A percentile compares a stretch with the other conserved stretches of the same genome.
phyloP scores from a whole-genome alignment of 2,113 vertebrate species.

The Manacus vitellinus region DNA sequence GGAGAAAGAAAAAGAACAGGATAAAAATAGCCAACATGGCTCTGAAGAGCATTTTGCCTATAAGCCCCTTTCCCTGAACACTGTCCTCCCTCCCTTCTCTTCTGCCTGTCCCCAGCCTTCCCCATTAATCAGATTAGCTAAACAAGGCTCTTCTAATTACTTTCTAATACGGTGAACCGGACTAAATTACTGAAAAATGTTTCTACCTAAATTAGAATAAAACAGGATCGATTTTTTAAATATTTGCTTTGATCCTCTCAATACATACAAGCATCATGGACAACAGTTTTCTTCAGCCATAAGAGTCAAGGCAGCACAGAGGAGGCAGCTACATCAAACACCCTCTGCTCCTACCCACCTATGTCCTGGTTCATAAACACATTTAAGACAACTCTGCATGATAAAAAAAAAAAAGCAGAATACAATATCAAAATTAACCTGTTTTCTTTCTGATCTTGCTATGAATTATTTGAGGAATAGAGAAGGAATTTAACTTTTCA shows the following conservation, averaged over 20 bases:
- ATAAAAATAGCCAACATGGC: constrained; percentile 24
- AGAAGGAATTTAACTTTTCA: neutral
- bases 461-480: neutral
- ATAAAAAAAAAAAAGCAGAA: neutral
- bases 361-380: accelerated
- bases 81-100: neutral
- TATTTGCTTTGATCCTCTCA: neutral
- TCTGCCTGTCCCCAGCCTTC: neutral
- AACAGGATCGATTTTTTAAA: neutral
- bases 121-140: neutral
- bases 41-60: constrained; percentile 1
- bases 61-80: neutral
- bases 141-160: neutral
- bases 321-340: neutral
- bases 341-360: neutral
- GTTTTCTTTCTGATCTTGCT: neutral
- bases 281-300: neutral
- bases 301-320: neutral
- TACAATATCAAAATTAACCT: neutral
- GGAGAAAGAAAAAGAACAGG: constrained; percentile 37
- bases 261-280: neutral
- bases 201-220: neutral
- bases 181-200: neutral
- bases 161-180: neutral
- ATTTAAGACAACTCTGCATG: neutral